phyloP scores from a whole-genome alignment of 2,113 vertebrate genomes.

The Triplophysa dalaica region DNA sequence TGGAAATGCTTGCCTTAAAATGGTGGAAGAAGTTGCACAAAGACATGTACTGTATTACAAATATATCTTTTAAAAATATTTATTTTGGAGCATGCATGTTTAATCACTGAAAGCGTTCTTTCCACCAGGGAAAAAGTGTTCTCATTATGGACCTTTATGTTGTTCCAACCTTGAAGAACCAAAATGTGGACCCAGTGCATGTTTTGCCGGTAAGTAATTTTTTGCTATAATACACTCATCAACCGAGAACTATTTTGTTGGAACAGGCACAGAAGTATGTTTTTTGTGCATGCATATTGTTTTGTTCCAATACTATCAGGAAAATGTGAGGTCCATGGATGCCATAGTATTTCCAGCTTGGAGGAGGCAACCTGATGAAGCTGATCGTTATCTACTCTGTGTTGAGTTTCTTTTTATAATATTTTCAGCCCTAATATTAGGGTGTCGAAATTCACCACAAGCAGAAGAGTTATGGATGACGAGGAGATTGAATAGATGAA shows the following conservation, averaged over 20 bases:
- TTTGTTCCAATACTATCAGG: background rate
- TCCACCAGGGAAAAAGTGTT: background rate
- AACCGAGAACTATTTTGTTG: background rate
- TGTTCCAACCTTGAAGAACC: slow-evolving; percentile 3
- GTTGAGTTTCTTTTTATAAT: background rate
- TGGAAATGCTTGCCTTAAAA: background rate
- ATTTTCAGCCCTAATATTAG: too few species aligned
- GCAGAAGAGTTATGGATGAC: too few species aligned
- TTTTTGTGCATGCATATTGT: too few species aligned
- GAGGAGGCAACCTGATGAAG: background rate
- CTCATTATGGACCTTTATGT: slow-evolving; percentile 10
- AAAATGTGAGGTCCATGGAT: background rate
- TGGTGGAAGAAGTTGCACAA: background rate
- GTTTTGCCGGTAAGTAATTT: background rate
- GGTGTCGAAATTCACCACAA: too few species aligned
- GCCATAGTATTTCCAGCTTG: background rate
- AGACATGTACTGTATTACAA: background rate
- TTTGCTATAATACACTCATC: background rate
- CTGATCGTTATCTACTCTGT: background rate
- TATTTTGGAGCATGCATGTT: background rate
- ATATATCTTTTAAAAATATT: background rate
- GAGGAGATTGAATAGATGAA: too few species aligned
- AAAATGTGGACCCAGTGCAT: background rate
- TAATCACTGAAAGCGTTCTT: background rate
- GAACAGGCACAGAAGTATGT: too few species aligned